phyloP scores from a whole-genome alignment of 2,888 invertebrate species.

The Calliphora vomitoria region DNA sequence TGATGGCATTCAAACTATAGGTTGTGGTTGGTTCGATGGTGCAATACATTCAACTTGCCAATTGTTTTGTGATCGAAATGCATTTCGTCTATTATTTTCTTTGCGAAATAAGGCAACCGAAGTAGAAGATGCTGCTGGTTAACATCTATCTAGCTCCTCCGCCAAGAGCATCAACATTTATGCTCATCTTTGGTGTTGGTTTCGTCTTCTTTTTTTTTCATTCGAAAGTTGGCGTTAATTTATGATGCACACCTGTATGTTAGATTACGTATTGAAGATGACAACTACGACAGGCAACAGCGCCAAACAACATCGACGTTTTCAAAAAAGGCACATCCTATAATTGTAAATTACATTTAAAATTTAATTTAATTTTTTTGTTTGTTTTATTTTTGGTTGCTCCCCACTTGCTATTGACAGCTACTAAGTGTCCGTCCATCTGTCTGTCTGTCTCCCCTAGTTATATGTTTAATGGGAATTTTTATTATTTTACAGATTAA shows the following conservation, averaged over 20 bases:
- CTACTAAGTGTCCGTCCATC: slow-evolving; percentile 15
- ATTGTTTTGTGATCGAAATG: slow-evolving; percentile 63
- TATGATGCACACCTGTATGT: slow-evolving; percentile 81
- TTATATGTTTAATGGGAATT: slow-evolving; percentile 45
- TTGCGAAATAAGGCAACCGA: slow-evolving; percentile 21
- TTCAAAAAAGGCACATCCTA: slow-evolving; percentile 51
- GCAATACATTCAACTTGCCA: slow-evolving; percentile 42
- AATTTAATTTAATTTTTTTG: background rate
- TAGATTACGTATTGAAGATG: slow-evolving; percentile 76
- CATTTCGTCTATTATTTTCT: slow-evolving; percentile 42
- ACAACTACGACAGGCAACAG: slow-evolving; percentile 27
- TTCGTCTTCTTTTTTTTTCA: background rate
- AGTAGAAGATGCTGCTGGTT: slow-evolving; percentile 46
- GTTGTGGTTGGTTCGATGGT: slow-evolving; percentile 10
- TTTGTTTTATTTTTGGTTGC: background rate
- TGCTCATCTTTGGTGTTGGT: slow-evolving; percentile 17
- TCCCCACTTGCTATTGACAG: slow-evolving; percentile 50
- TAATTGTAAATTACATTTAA: slow-evolving; percentile 52
- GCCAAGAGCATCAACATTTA: background rate
- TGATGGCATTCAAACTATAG: slow-evolving; percentile 47
- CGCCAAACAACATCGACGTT: slow-evolving; percentile 21
- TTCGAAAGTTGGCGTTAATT: slow-evolving; percentile 77
- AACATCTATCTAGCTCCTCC: slow-evolving; percentile 3
- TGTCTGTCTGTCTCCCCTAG: background rate
- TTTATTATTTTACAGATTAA: slow-evolving; percentile 38